A percentile compares a stretch with the other conserved stretches of the same genome.
Evolutionary conservation across 2,888 invertebrate species (phyloP).

Genomic region (Branchinecta sandiegonensis): DNA sequence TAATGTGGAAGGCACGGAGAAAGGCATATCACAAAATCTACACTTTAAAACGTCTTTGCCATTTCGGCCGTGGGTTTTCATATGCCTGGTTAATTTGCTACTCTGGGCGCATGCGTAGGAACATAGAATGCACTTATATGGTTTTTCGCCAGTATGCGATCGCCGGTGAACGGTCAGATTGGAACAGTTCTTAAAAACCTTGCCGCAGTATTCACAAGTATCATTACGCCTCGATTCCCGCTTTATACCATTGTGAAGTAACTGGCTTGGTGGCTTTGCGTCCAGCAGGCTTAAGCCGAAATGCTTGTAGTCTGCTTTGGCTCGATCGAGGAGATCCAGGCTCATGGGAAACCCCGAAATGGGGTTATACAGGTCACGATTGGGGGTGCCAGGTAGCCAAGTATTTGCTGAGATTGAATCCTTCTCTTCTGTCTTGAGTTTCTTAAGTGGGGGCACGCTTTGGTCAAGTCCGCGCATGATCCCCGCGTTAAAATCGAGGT

Average conservation of each 20-base stretch:
- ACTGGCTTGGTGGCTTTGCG: not conserved
- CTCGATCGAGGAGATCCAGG: not conserved
- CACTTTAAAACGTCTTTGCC: conserved; percentile 98
- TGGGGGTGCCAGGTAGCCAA: not conserved
- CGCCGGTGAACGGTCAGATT: conserved; percentile 94
- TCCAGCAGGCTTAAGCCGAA: not conserved
- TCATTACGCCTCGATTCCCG: conserved; percentile 66
- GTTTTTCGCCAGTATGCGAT: conserved; percentile 97
- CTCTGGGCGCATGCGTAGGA: conserved; percentile 92
- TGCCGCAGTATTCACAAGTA: conserved; percentile 91
- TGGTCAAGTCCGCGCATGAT: not conserved
- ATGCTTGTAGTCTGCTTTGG: not conserved
- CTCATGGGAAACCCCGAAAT: conserved; percentile 1
- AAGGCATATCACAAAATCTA: conserved; percentile 99
- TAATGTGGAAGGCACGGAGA: conserved; percentile 95
- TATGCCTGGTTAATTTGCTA: conserved; percentile 95
- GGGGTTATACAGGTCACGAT: not conserved
- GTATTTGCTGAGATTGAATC: not conserved
- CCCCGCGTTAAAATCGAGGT: not conserved
- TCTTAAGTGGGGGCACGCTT: not conserved
- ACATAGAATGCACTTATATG: conserved; percentile 96
- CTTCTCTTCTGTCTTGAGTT: not conserved
- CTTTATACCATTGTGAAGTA: not conserved
- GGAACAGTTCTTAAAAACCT: conserved; percentile 95
- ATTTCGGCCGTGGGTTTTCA: conserved; percentile 97